These are phyloP conservation scores for Notarius quadriscutis DNA, from an alignment of 2,113 vertebrate genomes.

Conservation along the genomic window DNA sequence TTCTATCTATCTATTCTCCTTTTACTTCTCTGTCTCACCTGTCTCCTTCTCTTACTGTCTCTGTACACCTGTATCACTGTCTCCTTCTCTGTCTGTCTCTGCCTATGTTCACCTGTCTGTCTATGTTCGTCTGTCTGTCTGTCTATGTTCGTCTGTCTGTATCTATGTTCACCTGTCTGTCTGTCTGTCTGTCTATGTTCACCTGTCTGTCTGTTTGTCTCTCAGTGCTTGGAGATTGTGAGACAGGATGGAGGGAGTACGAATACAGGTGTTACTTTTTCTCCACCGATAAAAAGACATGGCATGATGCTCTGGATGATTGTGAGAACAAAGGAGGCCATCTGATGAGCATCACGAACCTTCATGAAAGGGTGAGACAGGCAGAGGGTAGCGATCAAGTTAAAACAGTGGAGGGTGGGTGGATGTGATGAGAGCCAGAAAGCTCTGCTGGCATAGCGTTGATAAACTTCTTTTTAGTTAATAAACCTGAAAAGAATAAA, in stretches of 20 bases:
- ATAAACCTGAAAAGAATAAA: neutral
- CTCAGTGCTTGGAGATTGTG: conserved; percentile 61
- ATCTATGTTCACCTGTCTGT: too few species aligned
- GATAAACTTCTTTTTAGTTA: neutral
- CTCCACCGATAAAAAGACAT: conserved; percentile 63
- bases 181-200: too few species aligned
- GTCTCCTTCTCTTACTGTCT: neutral
- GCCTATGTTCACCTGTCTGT: neutral
- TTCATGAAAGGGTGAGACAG: conserved; percentile 70
- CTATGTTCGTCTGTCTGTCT: too few species aligned
- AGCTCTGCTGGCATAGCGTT: neutral
- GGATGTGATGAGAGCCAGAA: neutral
- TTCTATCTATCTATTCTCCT: neutral
- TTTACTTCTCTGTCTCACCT: neutral
- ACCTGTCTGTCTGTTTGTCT: neutral
- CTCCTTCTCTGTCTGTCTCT: neutral
- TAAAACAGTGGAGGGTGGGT: neutral
- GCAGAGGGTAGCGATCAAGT: neutral
- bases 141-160: too few species aligned
- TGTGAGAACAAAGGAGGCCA: conserved; percentile 60
- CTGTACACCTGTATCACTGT: neutral
- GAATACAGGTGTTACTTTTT: conserved; percentile 72
- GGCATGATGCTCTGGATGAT: conserved; percentile 63
- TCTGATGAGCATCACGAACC: conserved; percentile 72
- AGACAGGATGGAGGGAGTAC: conserved; percentile 68